Conservation (phyloP, 2,797 vertebrate species). For the Euphonia xanthogaster region DNA sequence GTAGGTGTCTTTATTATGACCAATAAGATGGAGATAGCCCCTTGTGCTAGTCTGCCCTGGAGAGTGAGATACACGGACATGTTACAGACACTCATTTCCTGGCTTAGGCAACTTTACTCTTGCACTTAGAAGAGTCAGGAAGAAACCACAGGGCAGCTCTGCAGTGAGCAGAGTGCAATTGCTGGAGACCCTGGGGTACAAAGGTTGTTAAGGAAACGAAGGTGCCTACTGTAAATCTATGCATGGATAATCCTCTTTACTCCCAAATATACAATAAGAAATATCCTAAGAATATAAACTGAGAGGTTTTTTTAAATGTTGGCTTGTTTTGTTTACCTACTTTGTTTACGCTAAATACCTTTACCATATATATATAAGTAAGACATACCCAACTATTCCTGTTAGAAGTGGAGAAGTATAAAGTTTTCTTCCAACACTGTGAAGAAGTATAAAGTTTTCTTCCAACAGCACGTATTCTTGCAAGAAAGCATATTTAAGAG, state of each 20-base stretch:
- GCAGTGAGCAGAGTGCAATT: neutral
- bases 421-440: neutral
- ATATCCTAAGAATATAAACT: neutral
- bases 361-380: neutral
- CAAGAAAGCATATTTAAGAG: neutral
- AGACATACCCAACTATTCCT: neutral
- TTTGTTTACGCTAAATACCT: neutral
- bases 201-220: neutral
- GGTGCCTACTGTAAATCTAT: neutral
- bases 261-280: neutral
- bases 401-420: neutral
- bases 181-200: neutral
- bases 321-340: neutral
- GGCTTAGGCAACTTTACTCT: neutral
- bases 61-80: rapidly evolving
- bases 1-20: neutral
- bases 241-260: neutral
- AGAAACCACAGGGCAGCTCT: neutral
- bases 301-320: neutral
- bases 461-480: neutral
- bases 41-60: neutral
- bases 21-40: neutral
- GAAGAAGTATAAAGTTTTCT: neutral
- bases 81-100: neutral
- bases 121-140: neutral